Evolutionary conservation across 2,113 vertebrate genomes (phyloP).

Genomic region (Saguinus midas): DNA sequence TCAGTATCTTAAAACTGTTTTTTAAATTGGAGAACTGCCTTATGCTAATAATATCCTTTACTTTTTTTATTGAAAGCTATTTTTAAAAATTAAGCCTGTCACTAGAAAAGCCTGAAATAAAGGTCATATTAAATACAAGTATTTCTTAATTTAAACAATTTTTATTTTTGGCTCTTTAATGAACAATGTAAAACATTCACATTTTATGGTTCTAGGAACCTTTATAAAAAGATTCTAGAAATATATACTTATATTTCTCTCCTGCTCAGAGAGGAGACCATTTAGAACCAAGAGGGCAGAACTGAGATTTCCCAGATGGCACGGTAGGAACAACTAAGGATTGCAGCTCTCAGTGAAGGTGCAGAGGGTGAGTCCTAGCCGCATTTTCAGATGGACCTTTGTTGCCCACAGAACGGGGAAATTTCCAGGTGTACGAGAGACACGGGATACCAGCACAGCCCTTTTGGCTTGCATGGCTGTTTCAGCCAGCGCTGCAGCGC

Average conservation of each 20-base stretch:
- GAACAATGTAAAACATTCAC: background rate
- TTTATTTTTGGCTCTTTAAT: background rate
- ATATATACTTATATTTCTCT: background rate
- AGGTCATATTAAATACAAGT: background rate
- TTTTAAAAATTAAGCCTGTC: background rate
- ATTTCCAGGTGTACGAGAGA: too few species aligned
- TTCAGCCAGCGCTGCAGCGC: too few species aligned
- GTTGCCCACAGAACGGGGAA: too few species aligned
- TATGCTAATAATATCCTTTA: background rate
- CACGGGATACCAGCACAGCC: too few species aligned
- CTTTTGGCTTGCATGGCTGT: too few species aligned
- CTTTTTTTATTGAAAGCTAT: background rate
- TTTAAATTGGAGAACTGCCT: background rate
- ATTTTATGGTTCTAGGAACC: background rate
- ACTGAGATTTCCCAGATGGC: background rate
- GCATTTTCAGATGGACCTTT: too few species aligned
- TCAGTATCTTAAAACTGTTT: background rate
- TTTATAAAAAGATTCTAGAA: background rate
- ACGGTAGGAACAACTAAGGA: too few species aligned
- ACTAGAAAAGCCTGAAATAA: background rate
- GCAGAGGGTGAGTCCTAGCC: too few species aligned
- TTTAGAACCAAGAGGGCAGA: background rate
- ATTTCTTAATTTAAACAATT: background rate
- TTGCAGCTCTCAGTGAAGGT: too few species aligned
- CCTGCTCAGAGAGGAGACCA: background rate